phyloP scores from a whole-genome alignment of 2,113 vertebrate species.

The Pedionomus torquatus region DNA sequence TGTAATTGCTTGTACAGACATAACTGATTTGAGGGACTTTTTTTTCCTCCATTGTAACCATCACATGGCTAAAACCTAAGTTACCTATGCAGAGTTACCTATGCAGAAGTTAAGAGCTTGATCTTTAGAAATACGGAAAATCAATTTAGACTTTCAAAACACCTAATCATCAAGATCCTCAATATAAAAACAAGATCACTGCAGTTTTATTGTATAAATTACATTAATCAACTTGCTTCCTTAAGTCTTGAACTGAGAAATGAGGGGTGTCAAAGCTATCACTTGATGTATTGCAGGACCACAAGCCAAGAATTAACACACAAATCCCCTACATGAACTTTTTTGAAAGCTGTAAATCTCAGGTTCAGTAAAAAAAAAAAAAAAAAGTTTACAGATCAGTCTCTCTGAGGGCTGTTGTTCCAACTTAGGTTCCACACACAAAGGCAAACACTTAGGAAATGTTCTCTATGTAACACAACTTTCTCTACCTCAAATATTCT shows the following conservation, averaged over 20 bases:
- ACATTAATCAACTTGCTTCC: neutral
- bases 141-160: neutral
- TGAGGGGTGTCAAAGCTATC: neutral
- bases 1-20: neutral
- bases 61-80: neutral
- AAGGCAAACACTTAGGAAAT: neutral
- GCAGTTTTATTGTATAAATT: neutral
- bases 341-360: neutral
- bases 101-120: neutral
- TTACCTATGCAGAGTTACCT: neutral
- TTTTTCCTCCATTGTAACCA: neutral
- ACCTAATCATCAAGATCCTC: neutral
- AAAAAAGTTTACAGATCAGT: neutral
- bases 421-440: neutral
- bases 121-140: neutral
- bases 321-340: neutral
- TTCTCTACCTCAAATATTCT: neutral
- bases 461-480: neutral
- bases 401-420: neutral
- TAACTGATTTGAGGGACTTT: neutral
- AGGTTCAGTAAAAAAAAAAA: neutral
- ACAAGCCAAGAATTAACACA: neutral
- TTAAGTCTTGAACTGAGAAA: neutral
- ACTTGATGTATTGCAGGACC: neutral
- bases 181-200: neutral